These are phyloP conservation scores for Dendroctonus ponderosae DNA, from an alignment of 1,140 invertebrate genomes.

Conservation along the genomic window DNA sequence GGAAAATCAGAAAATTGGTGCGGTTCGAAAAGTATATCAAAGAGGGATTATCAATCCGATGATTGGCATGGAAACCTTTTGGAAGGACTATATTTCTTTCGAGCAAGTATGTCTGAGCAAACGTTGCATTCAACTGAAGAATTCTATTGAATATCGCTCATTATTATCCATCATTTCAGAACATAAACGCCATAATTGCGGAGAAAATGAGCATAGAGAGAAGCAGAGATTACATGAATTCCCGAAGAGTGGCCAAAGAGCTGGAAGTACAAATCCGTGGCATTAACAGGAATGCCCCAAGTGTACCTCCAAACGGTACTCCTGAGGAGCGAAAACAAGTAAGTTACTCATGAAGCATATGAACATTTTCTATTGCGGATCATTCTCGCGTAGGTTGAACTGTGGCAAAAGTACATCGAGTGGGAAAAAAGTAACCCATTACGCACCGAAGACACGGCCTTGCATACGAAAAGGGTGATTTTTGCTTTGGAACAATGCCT, in stretches of 20 bases:
- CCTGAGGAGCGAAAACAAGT: constrained; percentile 94
- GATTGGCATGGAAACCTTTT: constrained; percentile 94
- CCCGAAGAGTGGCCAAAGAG: constrained; percentile 93
- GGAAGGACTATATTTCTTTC: constrained; percentile 97
- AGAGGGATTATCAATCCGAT: constrained; percentile 95
- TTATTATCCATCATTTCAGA: constrained; percentile 34
- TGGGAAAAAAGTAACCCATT: constrained; percentile 98
- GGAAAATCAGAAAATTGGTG: constrained; percentile 98
- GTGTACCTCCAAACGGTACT: constrained; percentile 86
- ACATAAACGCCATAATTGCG: constrained; percentile 95
- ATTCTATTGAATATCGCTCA: neutral
- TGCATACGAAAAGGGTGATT: constrained; percentile 92
- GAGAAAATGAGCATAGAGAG: constrained; percentile 59
- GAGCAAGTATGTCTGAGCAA: constrained; percentile 63
- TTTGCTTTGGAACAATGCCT: constrained; percentile 99
- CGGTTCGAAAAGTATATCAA: constrained; percentile 95
- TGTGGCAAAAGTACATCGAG: constrained; percentile 99
- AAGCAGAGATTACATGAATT: constrained; percentile 97
- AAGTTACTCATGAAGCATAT: neutral
- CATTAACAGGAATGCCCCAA: constrained; percentile 90
- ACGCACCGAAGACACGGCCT: constrained; percentile 89
- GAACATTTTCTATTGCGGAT: neutral
- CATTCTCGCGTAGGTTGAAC: constrained; percentile 69
- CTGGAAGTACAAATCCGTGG: constrained; percentile 93
- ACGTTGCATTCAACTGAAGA: neutral